phyloP scores from a whole-genome alignment of 1,140 invertebrate species.

The Acyrthosiphon pisum region DNA sequence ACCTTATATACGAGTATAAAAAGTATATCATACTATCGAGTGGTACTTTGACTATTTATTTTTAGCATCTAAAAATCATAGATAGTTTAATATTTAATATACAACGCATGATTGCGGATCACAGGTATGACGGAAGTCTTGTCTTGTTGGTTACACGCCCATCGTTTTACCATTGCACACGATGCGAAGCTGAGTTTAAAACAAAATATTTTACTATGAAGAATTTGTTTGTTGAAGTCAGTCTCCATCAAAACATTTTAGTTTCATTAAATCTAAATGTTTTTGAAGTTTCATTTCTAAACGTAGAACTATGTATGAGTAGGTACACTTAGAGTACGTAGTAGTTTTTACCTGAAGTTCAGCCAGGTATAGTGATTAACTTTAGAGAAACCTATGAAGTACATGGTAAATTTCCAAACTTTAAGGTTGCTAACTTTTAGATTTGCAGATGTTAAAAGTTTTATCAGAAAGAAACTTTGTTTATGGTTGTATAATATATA shows the following conservation, averaged over 20 bases:
- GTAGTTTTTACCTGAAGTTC: neutral
- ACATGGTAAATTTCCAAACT: neutral
- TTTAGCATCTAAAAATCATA: neutral
- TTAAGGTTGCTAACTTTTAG: neutral
- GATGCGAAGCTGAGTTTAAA: neutral
- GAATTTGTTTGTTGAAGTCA: slow-evolving; percentile 1
- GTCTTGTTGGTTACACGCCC: neutral
- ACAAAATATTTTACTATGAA: neutral
- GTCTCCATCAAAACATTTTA: neutral
- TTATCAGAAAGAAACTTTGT: slow-evolving; percentile 23
- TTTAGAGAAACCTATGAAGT: neutral
- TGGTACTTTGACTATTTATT: neutral
- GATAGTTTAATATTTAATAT: neutral
- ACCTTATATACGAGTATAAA: neutral
- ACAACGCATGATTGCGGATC: neutral
- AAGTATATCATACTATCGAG: neutral
- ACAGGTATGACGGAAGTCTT: neutral
- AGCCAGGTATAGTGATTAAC: slow-evolving; percentile 20
- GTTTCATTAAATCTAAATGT: slow-evolving; percentile 10
- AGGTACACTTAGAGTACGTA: neutral
- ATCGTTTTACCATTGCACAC: neutral
- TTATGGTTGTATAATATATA: neutral
- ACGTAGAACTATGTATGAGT: neutral
- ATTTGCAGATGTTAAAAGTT: slow-evolving; percentile 24
- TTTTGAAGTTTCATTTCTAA: slow-evolving; percentile 1